Base-by-base conservation (phyloP, 1,140 invertebrate genomes). In the Aphidius ervi region DNA sequence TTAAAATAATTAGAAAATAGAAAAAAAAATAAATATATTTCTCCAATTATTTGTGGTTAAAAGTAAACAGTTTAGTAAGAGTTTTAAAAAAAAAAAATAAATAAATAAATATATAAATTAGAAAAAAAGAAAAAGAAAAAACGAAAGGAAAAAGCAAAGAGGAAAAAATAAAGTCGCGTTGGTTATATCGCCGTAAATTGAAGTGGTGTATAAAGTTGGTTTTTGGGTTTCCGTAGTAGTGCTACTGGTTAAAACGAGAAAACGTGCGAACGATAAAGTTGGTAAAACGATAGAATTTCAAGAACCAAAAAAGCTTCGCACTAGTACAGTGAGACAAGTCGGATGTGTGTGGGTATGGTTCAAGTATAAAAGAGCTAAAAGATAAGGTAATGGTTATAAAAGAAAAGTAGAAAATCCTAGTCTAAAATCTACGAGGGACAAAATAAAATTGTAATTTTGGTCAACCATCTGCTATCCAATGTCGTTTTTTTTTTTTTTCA, bases 371-470 rank as follows among this genome's bases (percentile, higher is more conserved):
- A 45, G 7, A 31, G 49, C 37, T 23, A 52, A 41, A 40, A 53
- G 45, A 59, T 59, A 53, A 45, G 39, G 50, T 54, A 41, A 54
- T 42, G 39, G 52, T 41, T n/a, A 39, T n/a, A 20, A 54, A 54
- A 54, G 10, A 54, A 40, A 16, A 54, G 23, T 31, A 31, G 23
- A 48, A 58, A 58, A 58, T 58, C 46, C 40, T 39, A 16, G 56
- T 49, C 16, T 10, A 43, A 43, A 59, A 59, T 43, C 41, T 59
- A 53, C 56, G 58, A 61, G 47, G 55, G 53, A 61, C 61, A 61
- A 63, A 66, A 69, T 66, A 65, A 66, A 67, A 66, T 67, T 61
- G 63, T 59, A 67, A 67, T 65, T 67, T 50, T 57, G 64, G 42
- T 62, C 53, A 65, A 56, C 62, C 65, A 66, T 65, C 62, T 63